Evolutionary conservation across 2,888 invertebrate species (phyloP), one percentile per base, ranked within the genome.

Genomic region (Acronicta alni): DNA sequence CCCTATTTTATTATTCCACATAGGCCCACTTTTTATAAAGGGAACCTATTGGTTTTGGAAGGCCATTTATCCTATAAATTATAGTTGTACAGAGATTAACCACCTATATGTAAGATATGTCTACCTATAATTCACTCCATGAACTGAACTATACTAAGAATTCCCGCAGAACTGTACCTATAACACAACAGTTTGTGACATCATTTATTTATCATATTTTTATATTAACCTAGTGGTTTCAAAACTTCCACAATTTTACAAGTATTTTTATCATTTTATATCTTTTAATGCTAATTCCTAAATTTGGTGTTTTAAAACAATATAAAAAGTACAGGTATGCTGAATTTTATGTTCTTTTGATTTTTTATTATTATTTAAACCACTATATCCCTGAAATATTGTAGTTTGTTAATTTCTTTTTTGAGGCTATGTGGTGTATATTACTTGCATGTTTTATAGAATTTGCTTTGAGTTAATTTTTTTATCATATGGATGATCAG

Each of bases 1-100:
- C 14, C 26, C 64, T 73, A 54, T 68, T 74, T 79, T 60, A 72
- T 73, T 64, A 74, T 59, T 66, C 72, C 49, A 74, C 54, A 60
- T 79, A 57, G 58, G 75, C 73, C 54, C 61, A 74, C 54, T 64
- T 42, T 72, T 52, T 65, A 63, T 57, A 69, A 72, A 65, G 53
- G 51, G 63, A 75, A 66, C 57, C 65, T 66, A 70, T 75, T 77
- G 60, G 55, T 67, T 67, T 61, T 57, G 47, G 55, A 65, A 73
- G 67, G 57, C 69, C 57, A 63, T 54, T 48, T 53, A 17, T 62
- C 57, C 65, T 41, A 45, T 48, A 8, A 47, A 35, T 45, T 55
- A 53, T 54, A 55, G 32, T 59, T 45, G 51, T 56, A 44, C 56
- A 46, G 39, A 55, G 44, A 47, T 47, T 60, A 9, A 59, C 60